A percentile compares a stretch with the other conserved stretches of the same genome.
Conservation (phyloP, 2,113 vertebrate species). For the Chaetodon auriga region DNA sequence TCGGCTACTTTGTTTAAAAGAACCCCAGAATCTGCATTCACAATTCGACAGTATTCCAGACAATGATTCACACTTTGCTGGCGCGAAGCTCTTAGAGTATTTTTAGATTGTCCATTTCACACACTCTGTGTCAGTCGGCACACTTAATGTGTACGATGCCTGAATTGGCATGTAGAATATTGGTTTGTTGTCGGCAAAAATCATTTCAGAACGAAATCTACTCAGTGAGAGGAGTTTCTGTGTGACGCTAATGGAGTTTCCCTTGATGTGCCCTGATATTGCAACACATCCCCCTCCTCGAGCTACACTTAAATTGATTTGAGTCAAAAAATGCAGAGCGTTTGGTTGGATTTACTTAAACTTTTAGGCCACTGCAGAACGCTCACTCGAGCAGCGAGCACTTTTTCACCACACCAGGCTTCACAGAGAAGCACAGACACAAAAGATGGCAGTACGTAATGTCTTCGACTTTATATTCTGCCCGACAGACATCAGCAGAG, state of each 20-base stretch:
- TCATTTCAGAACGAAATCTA: slow-evolving; percentile 3
- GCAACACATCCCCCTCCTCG: slow-evolving; percentile 32
- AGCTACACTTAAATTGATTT: slow-evolving; percentile 40
- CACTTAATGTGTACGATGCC: neutral
- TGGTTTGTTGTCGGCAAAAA: neutral
- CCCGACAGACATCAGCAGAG: slow-evolving; percentile 32
- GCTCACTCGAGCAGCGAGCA: slow-evolving; percentile 6
- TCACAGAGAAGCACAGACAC: slow-evolving; percentile 9
- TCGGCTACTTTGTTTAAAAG: neutral
- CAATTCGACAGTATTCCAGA: neutral
- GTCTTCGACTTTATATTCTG: slow-evolving; percentile 52
- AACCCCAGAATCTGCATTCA: neutral
- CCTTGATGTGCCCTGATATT: slow-evolving; percentile 3
- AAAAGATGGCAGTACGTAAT: slow-evolving; percentile 35
- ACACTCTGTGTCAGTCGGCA: neutral
- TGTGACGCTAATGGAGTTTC: slow-evolving; percentile 22
- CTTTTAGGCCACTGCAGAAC: slow-evolving; percentile 21
- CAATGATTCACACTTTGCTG: neutral
- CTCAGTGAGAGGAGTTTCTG: slow-evolving; percentile 22
- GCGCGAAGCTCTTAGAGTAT: neutral
- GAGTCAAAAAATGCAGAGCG: slow-evolving; percentile 25
- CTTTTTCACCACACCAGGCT: slow-evolving; percentile 1
- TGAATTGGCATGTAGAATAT: slow-evolving; percentile 9
- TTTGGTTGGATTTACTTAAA: slow-evolving; percentile 17
- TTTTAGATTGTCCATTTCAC: slow-evolving; percentile 5